A percentile compares a stretch with the other conserved stretches of the same genome.
phyloP scores from a whole-genome alignment of 2,797 vertebrate genomes.

The Xenentodon cancila region DNA sequence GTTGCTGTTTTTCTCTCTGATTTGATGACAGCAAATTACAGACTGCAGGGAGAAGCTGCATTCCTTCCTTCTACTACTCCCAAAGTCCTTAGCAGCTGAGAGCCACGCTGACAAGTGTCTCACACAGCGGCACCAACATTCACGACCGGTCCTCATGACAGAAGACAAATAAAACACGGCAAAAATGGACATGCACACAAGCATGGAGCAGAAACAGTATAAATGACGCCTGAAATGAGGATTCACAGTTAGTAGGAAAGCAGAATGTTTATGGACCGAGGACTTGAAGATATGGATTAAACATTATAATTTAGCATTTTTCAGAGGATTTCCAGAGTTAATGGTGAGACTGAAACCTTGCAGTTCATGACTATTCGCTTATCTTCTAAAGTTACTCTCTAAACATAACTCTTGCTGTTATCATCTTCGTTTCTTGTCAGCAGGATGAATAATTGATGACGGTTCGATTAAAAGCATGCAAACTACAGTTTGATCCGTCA shows the following conservation, averaged over 20 bases:
- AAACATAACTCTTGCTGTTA: no score
- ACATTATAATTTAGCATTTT: no score
- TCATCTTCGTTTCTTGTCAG: no score
- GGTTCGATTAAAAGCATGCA: no score
- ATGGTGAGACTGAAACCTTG: no score
- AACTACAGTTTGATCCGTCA: no score
- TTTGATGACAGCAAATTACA: conserved; percentile 84
- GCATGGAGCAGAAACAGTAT: neutral
- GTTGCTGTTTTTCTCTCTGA: conserved; percentile 74
- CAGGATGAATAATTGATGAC: no score
- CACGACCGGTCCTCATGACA: conserved; percentile 19
- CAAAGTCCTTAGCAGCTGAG: conserved; percentile 65
- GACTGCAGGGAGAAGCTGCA: conserved; percentile 69
- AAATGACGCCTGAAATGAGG: neutral
- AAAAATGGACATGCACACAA: conserved; percentile 29
- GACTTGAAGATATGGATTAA: no score
- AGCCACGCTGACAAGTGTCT: conserved; percentile 38
- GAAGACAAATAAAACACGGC: conserved; percentile 26
- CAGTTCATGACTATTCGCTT: no score
- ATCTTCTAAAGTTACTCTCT: no score
- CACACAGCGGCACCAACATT: conserved; percentile 19
- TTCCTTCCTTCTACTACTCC: conserved; percentile 65
- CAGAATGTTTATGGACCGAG: no score
- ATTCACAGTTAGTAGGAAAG: neutral
- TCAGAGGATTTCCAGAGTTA: no score